A percentile compares a stretch with the other conserved stretches of the same genome.
Evolutionary conservation across 1,140 invertebrate species (phyloP).

Genomic region (Drusus annulatus): DNA sequence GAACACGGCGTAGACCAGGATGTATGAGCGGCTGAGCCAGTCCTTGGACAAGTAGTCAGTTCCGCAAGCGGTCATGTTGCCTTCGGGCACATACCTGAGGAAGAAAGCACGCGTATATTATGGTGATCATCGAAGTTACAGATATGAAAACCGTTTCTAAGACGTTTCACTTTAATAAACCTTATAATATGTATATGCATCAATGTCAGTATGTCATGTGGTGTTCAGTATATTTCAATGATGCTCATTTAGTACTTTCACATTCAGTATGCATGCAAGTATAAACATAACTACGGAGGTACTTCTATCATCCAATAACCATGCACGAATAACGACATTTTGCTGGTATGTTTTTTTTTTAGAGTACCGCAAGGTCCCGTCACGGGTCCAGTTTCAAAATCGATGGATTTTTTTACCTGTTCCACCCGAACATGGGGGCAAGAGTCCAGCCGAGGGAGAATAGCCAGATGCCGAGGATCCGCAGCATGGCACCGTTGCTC

Average conservation of each 20-base stretch:
- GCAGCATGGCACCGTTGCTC: constrained; percentile 77
- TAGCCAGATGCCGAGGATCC: constrained; percentile 80
- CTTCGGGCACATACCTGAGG: constrained; percentile 83
- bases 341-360: too few relatives aligned
- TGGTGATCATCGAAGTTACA: too few relatives aligned
- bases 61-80: constrained; percentile 86
- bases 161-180: too few relatives aligned
- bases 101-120: neutral
- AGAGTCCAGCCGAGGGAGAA: constrained; percentile 80
- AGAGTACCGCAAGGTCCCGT: neutral
- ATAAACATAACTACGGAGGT: too few relatives aligned
- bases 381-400: neutral
- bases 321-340: too few relatives aligned
- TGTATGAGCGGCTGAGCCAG: constrained; percentile 76
- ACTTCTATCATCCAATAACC: too few relatives aligned
- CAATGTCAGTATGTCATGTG: too few relatives aligned
- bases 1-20: constrained; percentile 76
- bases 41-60: constrained; percentile 83
- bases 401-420: constrained; percentile 67
- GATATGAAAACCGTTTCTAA: too few relatives aligned
- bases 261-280: too few relatives aligned
- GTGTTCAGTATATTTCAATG: too few relatives aligned
- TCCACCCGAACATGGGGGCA: constrained; percentile 80
- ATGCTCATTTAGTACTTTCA: too few relatives aligned
- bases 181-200: too few relatives aligned